Evolutionary conservation across 2,113 vertebrate genomes (phyloP), one percentile per base, ranked within the genome.

Genomic region (Alectura lathami): DNA sequence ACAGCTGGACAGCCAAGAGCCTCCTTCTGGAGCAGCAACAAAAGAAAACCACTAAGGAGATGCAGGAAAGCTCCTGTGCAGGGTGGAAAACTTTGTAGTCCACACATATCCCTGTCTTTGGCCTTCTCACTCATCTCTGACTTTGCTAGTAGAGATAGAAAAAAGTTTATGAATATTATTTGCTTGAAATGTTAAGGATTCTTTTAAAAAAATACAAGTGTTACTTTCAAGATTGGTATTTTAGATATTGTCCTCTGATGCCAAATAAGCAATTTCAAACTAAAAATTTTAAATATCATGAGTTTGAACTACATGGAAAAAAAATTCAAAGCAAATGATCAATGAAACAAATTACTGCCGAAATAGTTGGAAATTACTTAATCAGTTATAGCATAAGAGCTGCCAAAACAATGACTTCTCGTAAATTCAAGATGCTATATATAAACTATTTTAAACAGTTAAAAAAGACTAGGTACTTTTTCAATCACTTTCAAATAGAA

Each of bases 41-140:
- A 78, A 97, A 98, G 85, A 92, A 78, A 96, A 91, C 75, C 97
- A 54, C 83, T 97, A 96, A 97, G 80, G 69, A 96, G 70, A 94
- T 88, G 75, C 13, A 97, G 83, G 87, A 96, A 96, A 45, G 86
- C 53, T 95, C 69, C 47, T 34, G 38, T 53, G 66, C 56, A 96
- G 92, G 67, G 86, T 91, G 98, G 53, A 96, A 88, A 96, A 96
- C 87, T 97, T 83, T 89, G 94, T 81, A 96, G 96, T 95, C 91
- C 94, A 97, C 81, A 95, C 95, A 98, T 96, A 95, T 96, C 94
- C 94, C 94, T 96, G 93, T 92, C 67, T 87, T 87, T 96, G 88
- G 72, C 83, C 97, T 97, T 97, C 95, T 96, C 96, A 91, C 59
- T 97, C 96, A 94, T 97, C 91, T 97, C 93, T 97, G 94, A 97